Evolutionary conservation across 92 coral and sea anemone species (phyloP).

Genomic region (Actinostola sp.): DNA sequence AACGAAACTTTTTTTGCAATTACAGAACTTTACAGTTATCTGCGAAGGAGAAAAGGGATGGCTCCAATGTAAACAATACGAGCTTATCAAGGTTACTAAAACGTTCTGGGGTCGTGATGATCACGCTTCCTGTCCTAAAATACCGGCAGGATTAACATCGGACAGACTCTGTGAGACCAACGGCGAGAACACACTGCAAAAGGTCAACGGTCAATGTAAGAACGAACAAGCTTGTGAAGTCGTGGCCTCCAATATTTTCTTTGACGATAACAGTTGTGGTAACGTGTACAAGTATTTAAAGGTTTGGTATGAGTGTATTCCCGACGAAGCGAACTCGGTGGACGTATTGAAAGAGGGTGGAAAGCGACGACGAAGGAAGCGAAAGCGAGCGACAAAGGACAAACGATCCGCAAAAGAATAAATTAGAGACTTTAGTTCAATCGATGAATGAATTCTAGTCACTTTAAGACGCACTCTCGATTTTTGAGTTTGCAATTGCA

Average conservation of each 20-base stretch:
- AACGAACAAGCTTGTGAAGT: conserved; percentile 99
- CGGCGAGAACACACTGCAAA: conserved; percentile 70
- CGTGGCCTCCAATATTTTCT: conserved; percentile 98
- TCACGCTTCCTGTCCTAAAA: conserved; percentile 98
- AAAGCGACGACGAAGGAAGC: conserved; percentile 93
- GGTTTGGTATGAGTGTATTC: conserved; percentile 98
- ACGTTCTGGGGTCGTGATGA: conserved; percentile 99
- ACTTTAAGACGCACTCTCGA: conserved; percentile 61
- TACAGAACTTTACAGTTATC: conserved; percentile 98
- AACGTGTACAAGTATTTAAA: conserved; percentile 98
- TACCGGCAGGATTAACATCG: conserved; percentile 89
- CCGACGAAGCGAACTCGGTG: conserved; percentile 97
- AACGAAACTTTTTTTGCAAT: neutral
- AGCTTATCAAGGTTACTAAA: conserved; percentile 94
- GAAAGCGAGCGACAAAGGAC: conserved; percentile 95
- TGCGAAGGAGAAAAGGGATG: conserved; percentile 99
- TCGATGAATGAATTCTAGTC: conserved; percentile 59
- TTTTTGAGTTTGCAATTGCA: conserved; percentile 56
- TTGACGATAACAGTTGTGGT: conserved; percentile 97
- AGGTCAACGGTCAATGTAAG: conserved; percentile 96
- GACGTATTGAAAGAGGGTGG: conserved; percentile 99
- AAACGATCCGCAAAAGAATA: conserved; percentile 83
- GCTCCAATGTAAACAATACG: conserved; percentile 99
- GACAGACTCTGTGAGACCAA: conserved; percentile 93
- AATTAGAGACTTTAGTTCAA: conserved; percentile 44